Base-by-base conservation (phyloP, 1,140 invertebrate genomes). In the Dreissena polymorpha region DNA sequence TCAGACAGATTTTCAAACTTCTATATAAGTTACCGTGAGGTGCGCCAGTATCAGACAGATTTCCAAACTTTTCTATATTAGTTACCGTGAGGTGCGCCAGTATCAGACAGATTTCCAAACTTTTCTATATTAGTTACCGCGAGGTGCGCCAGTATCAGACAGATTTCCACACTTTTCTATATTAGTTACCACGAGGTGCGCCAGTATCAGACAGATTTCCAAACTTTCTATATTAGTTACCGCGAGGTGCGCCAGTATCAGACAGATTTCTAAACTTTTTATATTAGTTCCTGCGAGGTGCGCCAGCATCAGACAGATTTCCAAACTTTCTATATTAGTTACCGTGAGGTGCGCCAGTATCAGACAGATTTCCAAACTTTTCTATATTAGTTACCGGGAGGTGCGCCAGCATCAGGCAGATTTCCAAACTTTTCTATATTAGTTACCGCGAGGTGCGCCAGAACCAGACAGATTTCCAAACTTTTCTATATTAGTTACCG, bases 171-270 rank as follows among this genome's bases (percentile, higher is more conserved):
- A 5, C 39, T n/a, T n/a, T n/a, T n/a, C n/a, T n/a, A n/a, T n/a
- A n/a, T n/a, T n/a, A 83, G 86, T 18, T 94, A 93, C 79, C 87
- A 83, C 29, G 93, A 93, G 86, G 91, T 93, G 18, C 77, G 92
- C 8, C 88, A 91, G 77, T 92, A 88, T 55, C 83, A 88, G 29
- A 90, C 87, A 8, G 75, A 87, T n/a, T 86, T 88, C 13, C 88
- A 90, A n/a, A n/a, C n/a, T n/a, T n/a, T n/a, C n/a, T n/a, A n/a
- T n/a, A n/a, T 39, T 8, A 83, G 86, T 18, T 94, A 93, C 79
- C 87, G 84, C 29, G 93, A 93, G 86, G 91, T 93, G 18, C 77
- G 92, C 8, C 88, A 91, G 77, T 92, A 88, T 55, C 83, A 88
- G 29, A 90, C 87, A 8, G 75, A 87, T n/a, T 86, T 88, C 13